Conservation (phyloP, 2,888 invertebrate species). For the Gari tellinella region DNA sequence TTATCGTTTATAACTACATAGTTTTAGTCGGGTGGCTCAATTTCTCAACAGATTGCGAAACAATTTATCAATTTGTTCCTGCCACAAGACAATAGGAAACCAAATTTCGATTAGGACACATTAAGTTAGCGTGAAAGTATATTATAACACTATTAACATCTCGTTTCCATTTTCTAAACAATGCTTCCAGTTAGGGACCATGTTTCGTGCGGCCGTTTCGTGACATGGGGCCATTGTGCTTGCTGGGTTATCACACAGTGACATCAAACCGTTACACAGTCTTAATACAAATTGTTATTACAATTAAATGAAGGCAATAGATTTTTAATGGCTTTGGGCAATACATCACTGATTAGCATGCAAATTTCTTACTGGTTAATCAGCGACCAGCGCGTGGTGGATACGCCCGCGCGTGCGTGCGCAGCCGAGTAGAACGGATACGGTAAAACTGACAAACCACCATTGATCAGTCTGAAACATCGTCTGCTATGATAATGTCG, state of each 20-base stretch:
- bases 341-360: conserved; percentile 54
- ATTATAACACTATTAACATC: conserved; percentile 61
- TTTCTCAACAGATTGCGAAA: conserved; percentile 48
- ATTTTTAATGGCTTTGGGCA: conserved; percentile 55
- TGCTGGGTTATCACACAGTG: conserved; percentile 43
- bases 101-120: conserved; percentile 50
- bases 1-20: too few species aligned
- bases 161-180: conserved; percentile 52
- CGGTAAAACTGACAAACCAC: conserved; percentile 8
- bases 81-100: conserved; percentile 53
- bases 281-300: conserved; percentile 60
- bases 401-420: conserved; percentile 16
- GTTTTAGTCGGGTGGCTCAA: background rate
- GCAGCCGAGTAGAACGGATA: conserved; percentile 32
- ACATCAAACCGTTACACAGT: conserved; percentile 61
- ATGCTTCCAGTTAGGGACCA: conserved; percentile 42
- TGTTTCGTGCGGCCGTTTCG: conserved; percentile 52
- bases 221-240: conserved; percentile 55
- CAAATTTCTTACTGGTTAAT: conserved; percentile 56
- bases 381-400: conserved; percentile 4
- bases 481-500: background rate
- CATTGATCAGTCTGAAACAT: too few species aligned
- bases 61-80: conserved; percentile 43
- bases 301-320: conserved; percentile 61
- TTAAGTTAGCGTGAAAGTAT: conserved; percentile 60